Base-by-base conservation (phyloP, 2,113 vertebrate genomes). In the Xyrauchen texanus region DNA sequence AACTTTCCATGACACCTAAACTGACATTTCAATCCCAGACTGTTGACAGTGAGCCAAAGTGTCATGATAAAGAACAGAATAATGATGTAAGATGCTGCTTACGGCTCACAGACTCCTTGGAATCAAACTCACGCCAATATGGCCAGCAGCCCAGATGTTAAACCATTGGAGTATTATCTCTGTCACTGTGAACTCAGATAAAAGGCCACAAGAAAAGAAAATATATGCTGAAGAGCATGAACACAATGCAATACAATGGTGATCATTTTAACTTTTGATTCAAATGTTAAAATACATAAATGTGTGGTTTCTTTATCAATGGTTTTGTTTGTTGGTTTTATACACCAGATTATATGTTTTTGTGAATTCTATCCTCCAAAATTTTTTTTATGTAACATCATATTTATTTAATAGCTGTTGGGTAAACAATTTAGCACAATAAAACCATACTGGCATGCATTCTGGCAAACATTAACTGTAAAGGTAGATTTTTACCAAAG, bases 11-110 rank as follows among this genome's bases (percentile, higher is more conserved):
- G n/a, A 72, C 55, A 72, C n/a, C 15, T 72, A 44, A 45, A 53
- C 69, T 71, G 13, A 55, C 21, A 70, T 72, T 60, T 72, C 6
- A 47, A 21, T 16, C 42, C 2, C 53, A 47, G 60, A 55, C 13
- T 72, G 15, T 53, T 45, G 10, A 47, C 9, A 60, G 44, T 61
- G 55, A 60, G 44, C 55, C 55, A 72, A n/a, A 6, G 21, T 7
- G 44, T 72, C 70, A 72, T 47, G 55, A 47, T 72, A 60, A 46
- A 61, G 44, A 61, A 60, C 70, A 60, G 55, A 61, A 61, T 47
- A 47, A 47, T 73, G 55, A 47, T 4, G 44, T 60, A 46, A 72
- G 42, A 60, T 45, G 12, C 53, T 71, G 12, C 53, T 71, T 71
- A 15, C 13, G 68, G 55, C 55, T 60, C 44, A 60, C 70, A 21